Evolutionary conservation across 2,888 invertebrate genomes (phyloP), one percentile per base, ranked within the genome.

Genomic region (Drosophila neutralis): DNA sequence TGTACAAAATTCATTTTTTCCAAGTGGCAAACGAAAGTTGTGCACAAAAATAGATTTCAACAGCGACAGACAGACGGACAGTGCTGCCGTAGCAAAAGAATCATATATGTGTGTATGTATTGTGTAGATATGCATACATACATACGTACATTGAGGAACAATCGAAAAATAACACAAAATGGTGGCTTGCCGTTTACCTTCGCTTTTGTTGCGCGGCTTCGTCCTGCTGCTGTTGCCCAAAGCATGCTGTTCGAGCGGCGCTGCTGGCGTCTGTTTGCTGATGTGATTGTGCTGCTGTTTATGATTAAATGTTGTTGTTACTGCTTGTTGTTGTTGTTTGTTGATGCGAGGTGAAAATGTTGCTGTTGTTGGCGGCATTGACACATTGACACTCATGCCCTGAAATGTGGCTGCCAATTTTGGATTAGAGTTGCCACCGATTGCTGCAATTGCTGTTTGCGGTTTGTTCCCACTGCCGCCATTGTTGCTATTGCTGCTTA

Each of bases 191-290:
- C 90, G 53, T 71, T 69, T 78, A 90, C 90, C 90, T 82, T 90
- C 90, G 68, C 85, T 90, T 76, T 90, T 90, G 73, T 83, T 89
- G 51, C 90, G 90, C 68, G 79, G 77, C 70, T 77, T 77, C 27
- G 80, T 80, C 73, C 80, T 80, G 52, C 21, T 53, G 31, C 15
- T 45, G 69, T 36, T 45, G 45, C 24, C 45, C 24, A 45, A 45
- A 40, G 63, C 29, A 21, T 59, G 21, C 31, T 66, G 68, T 33
- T 67, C 69, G 10, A 40, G 10, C n/a, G 56, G 31, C 54, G 53
- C 24, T 40, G 48, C 45, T 31, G 69, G 11, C n/a, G 38, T 51
- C 42, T 42, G 52, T 38, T 62, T 45, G 21, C 42, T 42, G 45
- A 45, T 24, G 45, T 45, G 45, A 45, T 24, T 45, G 58, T 58